Percentiles rank a stretch among this genome's conserved stretches.
These are phyloP conservation scores for Cosmopolites sordidus DNA, from an alignment of 2,888 invertebrate species.

Conservation along the genomic window DNA sequence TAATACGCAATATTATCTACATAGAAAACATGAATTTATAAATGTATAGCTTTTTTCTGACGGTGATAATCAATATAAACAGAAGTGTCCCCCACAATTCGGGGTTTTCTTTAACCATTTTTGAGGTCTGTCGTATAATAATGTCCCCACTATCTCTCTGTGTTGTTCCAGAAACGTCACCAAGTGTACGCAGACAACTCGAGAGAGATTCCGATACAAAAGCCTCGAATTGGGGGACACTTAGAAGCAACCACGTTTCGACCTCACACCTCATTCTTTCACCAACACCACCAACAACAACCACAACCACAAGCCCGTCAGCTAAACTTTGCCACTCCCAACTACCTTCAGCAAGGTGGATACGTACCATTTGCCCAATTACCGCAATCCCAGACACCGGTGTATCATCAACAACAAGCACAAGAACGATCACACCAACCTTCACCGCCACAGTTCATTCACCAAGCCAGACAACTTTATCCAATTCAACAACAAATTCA, in stretches of 20 bases:
- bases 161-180: constrained; percentile 46
- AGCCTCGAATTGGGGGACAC: constrained; percentile 44
- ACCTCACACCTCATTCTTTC: constrained; percentile 36
- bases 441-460: constrained; percentile 16
- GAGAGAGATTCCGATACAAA: constrained; percentile 37
- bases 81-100: constrained; percentile 14
- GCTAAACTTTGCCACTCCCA: not conserved
- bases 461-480: constrained; percentile 13
- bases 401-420: constrained; percentile 29
- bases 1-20: no score
- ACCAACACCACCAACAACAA: constrained; percentile 25
- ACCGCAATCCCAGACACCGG: constrained; percentile 23
- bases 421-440: constrained; percentile 18
- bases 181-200: constrained; percentile 29
- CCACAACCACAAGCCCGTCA: constrained; percentile 24
- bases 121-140: not conserved
- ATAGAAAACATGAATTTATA: no score
- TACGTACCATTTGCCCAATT: constrained; percentile 22
- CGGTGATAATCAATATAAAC: no score
- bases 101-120: constrained; percentile 2
- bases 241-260: constrained; percentile 49
- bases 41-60: no score
- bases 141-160: constrained; percentile 20
- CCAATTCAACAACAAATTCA: constrained; percentile 7
- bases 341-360: constrained; percentile 4